phyloP scores from a whole-genome alignment of 2,113 vertebrate genomes.

The Leucoraja erinaceus region DNA sequence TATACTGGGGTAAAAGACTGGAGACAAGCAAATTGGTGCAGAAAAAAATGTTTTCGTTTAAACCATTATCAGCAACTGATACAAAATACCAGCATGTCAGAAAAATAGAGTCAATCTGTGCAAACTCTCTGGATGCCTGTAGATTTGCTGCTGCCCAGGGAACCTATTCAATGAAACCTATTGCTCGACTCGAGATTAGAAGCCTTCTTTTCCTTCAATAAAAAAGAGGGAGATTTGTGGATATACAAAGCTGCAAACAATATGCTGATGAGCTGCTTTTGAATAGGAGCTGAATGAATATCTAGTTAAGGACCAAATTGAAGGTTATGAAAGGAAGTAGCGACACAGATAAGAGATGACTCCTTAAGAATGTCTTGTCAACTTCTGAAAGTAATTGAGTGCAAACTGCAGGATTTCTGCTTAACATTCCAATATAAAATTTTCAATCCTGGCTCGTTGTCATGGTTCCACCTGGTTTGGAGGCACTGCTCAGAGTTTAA shows the following conservation, averaged over 20 bases:
- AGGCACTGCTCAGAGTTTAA: not conserved
- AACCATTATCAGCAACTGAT: not conserved
- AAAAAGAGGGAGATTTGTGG: not conserved
- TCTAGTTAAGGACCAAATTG: not conserved
- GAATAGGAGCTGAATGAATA: conserved; percentile 2
- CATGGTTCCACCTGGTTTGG: not conserved
- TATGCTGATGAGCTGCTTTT: too few species aligned
- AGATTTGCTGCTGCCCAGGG: not conserved
- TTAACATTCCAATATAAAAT: conserved; percentile 7
- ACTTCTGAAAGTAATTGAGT: not conserved
- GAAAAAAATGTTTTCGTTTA: not conserved
- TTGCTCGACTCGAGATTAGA: not conserved
- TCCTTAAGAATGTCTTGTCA: not conserved
- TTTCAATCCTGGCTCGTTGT: not conserved
- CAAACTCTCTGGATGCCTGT: not conserved
- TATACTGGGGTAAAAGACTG: not conserved
- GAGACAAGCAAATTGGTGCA: not conserved
- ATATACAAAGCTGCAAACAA: not conserved
- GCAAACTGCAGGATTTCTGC: not conserved
- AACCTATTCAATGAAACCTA: not conserved
- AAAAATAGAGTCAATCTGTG: not conserved
- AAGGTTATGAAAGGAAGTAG: not conserved
- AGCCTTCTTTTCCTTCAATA: not conserved
- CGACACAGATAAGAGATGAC: not conserved
- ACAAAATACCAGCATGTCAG: not conserved